These are phyloP conservation scores for Crotalus viridis DNA, from an alignment of 2,113 vertebrate species.

Conservation along the genomic window DNA sequence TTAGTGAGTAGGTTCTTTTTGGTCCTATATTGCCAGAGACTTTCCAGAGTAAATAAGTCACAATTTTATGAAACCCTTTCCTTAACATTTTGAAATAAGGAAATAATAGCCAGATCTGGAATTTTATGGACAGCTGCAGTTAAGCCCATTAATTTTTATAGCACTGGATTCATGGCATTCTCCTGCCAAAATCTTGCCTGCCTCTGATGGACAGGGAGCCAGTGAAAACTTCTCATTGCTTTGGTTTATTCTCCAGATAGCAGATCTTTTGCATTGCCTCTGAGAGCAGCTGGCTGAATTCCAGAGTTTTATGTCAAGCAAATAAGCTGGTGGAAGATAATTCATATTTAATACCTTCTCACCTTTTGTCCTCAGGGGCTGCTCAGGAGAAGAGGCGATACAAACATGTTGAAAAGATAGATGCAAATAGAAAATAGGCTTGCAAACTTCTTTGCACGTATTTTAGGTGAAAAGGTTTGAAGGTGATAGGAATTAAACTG, in stretches of 20 bases:
- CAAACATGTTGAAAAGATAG: background rate
- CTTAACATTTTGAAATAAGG: background rate
- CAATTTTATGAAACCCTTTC: background rate
- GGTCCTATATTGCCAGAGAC: background rate
- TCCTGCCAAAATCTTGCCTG: background rate
- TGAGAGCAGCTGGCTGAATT: background rate
- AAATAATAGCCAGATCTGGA: background rate
- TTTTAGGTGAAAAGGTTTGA: background rate
- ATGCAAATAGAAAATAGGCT: background rate
- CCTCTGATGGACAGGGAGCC: background rate
- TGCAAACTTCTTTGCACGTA: background rate
- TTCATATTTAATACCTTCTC: constrained; percentile 1
- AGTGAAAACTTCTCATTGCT: background rate
- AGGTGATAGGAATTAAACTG: background rate
- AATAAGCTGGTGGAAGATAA: background rate
- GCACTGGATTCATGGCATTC: background rate
- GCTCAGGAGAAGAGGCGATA: background rate
- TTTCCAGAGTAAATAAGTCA: background rate
- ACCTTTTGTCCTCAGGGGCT: constrained; percentile 14
- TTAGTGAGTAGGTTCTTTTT: background rate
- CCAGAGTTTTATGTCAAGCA: background rate
- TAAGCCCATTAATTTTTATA: background rate
- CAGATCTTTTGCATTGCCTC: background rate
- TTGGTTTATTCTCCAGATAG: background rate
- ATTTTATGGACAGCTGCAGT: background rate